These are phyloP conservation scores for Diogma glabrata DNA, from an alignment of 2,888 invertebrate genomes.

Conservation along the genomic window DNA sequence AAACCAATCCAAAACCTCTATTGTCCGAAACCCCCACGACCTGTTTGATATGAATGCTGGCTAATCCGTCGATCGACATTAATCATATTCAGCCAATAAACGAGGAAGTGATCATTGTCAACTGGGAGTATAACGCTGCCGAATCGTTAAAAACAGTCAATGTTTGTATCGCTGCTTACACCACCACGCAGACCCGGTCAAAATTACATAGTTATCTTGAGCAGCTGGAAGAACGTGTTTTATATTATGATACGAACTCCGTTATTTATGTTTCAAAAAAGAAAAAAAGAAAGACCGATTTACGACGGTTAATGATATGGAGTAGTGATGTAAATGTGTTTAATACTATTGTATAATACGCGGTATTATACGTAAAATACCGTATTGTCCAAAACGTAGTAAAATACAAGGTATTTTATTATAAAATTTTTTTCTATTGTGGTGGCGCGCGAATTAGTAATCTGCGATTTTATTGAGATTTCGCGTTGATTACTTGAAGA, in stretches of 20 bases:
- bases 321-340: too few relatives aligned
- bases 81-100: constrained; percentile 17
- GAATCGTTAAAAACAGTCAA: constrained; percentile 20
- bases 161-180: constrained; percentile 28
- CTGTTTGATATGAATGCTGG: constrained; percentile 12
- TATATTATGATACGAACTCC: constrained; percentile 31
- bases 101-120: constrained; percentile 19
- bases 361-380: too few relatives aligned
- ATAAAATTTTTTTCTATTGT: too few relatives aligned
- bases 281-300: too few relatives aligned
- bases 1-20: background rate
- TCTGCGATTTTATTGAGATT: too few relatives aligned
- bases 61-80: constrained; percentile 18
- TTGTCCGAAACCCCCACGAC: background rate
- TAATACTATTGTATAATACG: too few relatives aligned
- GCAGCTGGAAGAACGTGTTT: constrained; percentile 21
- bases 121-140: constrained; percentile 17
- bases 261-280: too few relatives aligned
- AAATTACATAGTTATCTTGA: constrained; percentile 27
- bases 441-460: too few relatives aligned
- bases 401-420: too few relatives aligned
- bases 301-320: too few relatives aligned
- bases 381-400: too few relatives aligned
- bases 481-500: too few relatives aligned
- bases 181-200: constrained; percentile 27